Percentiles rank a stretch among this genome's conserved stretches.
phyloP scores from a whole-genome alignment of 2,888 invertebrate genomes.

The Melinaea marsaeus region DNA sequence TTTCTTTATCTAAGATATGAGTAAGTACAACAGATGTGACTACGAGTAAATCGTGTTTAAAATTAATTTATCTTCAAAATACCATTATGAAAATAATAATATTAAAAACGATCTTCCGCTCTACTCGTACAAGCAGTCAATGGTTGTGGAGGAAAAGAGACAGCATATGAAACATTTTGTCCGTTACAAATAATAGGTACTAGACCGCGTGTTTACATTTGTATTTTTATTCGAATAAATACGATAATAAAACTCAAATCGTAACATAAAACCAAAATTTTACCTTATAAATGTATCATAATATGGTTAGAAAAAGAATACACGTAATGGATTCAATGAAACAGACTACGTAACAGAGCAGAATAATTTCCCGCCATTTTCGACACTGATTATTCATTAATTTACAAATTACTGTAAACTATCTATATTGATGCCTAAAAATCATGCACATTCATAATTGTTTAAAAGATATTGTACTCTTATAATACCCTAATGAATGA shows the following conservation, averaged over 20 bases:
- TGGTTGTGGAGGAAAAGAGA: constrained; percentile 45
- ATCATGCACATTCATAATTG: constrained; percentile 3
- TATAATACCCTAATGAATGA: constrained; percentile 33
- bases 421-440: background rate
- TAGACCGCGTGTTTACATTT: constrained; percentile 26
- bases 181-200: constrained; percentile 38
- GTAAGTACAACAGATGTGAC: background rate
- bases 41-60: constrained; percentile 15
- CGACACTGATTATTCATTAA: constrained; percentile 16
- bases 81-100: constrained; percentile 42
- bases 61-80: constrained; percentile 26
- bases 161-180: constrained; percentile 40
- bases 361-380: constrained; percentile 63
- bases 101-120: constrained; percentile 36
- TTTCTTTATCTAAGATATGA: background rate
- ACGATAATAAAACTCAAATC: constrained; percentile 1
- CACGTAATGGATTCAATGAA: constrained; percentile 22
- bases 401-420: background rate
- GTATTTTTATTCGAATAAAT: constrained; percentile 15
- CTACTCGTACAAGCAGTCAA: constrained; percentile 35
- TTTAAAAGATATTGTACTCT: constrained; percentile 14
- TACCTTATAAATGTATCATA: background rate
- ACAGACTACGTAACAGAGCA: constrained; percentile 28
- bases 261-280: background rate
- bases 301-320: background rate